These are phyloP conservation scores for Mormyrops attenuatus DNA, from an alignment of 2,797 vertebrate genomes.

Conservation along the genomic window DNA sequence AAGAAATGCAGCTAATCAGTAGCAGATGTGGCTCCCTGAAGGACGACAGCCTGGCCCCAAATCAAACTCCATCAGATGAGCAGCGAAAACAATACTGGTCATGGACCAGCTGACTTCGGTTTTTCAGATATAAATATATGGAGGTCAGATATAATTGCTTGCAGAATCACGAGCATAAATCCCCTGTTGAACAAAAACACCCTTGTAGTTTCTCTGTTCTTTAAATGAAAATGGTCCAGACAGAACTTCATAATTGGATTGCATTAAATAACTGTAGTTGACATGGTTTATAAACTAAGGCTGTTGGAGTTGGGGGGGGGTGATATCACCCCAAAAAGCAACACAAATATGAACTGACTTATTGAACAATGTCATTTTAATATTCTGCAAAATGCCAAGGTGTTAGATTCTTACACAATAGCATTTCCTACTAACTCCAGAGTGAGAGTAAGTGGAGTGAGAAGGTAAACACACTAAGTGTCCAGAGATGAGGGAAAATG, in stretches of 20 bases:
- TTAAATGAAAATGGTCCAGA: not conserved
- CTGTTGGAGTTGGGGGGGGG: not conserved
- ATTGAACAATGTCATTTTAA: not conserved
- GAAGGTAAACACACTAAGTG: not conserved
- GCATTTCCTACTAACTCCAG: not conserved
- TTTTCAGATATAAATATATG: conserved; percentile 6
- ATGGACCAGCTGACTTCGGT: not conserved
- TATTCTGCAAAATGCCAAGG: not conserved
- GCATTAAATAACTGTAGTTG: not conserved
- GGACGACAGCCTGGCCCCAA: not conserved
- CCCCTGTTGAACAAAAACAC: not conserved
- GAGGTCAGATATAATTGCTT: not conserved
- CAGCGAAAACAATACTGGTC: not conserved
- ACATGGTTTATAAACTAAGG: not conserved
- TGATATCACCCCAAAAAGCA: not conserved
- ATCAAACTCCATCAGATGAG: not conserved
- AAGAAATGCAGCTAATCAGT: conserved; percentile 12
- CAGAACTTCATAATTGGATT: not conserved
- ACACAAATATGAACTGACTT: not conserved
- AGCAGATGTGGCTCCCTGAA: conserved; percentile 17
- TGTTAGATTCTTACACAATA: not conserved
- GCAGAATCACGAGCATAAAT: not conserved
- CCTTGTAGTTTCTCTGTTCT: not conserved
- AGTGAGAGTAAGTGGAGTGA: not conserved
- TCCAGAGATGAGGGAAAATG: not conserved